A percentile compares a stretch with the other conserved stretches of the same genome.
Evolutionary conservation across 2,797 vertebrate genomes (phyloP).

Genomic region (Scleropages formosus): DNA sequence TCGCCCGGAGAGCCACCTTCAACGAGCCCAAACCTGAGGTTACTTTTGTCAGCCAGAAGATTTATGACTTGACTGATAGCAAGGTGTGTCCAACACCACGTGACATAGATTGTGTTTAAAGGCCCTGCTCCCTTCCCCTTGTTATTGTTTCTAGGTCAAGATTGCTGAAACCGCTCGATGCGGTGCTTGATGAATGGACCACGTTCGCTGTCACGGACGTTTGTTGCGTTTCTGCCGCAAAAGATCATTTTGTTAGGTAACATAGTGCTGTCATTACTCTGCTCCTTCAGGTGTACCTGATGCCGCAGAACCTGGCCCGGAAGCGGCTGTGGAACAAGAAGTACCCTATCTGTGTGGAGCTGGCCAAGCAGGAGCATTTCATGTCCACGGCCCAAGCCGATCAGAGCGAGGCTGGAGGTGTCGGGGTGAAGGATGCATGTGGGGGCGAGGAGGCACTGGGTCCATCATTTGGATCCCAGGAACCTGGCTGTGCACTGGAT

Average conservation of each 20-base stretch:
- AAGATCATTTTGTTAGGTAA: background rate
- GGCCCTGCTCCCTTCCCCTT: background rate
- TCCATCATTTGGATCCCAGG: slow-evolving; percentile 47
- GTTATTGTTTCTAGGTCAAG: background rate
- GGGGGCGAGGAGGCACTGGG: slow-evolving; percentile 56
- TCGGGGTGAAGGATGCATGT: slow-evolving; percentile 49
- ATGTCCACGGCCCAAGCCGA: slow-evolving; percentile 79
- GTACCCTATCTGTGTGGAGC: slow-evolving; percentile 91
- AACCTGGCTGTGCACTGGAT: slow-evolving; percentile 46
- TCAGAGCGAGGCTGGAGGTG: slow-evolving; percentile 48
- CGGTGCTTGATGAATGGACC: background rate
- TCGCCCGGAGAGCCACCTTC: slow-evolving; percentile 89
- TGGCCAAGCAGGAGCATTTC: slow-evolving; percentile 86
- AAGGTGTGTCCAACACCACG: slow-evolving; percentile 71
- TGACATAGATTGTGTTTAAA: background rate
- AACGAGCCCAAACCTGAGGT: slow-evolving; percentile 90
- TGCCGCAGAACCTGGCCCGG: slow-evolving; percentile 84
- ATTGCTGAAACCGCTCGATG: background rate
- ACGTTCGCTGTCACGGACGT: background rate
- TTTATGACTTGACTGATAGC: slow-evolving; percentile 91
- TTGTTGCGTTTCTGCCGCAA: background rate
- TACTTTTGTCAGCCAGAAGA: slow-evolving; percentile 94
- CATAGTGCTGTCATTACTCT: background rate
- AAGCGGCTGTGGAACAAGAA: slow-evolving; percentile 98
- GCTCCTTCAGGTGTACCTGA: slow-evolving; percentile 78